phyloP scores from a whole-genome alignment of 2,113 vertebrate genomes.

The Osmerus eperlanus region DNA sequence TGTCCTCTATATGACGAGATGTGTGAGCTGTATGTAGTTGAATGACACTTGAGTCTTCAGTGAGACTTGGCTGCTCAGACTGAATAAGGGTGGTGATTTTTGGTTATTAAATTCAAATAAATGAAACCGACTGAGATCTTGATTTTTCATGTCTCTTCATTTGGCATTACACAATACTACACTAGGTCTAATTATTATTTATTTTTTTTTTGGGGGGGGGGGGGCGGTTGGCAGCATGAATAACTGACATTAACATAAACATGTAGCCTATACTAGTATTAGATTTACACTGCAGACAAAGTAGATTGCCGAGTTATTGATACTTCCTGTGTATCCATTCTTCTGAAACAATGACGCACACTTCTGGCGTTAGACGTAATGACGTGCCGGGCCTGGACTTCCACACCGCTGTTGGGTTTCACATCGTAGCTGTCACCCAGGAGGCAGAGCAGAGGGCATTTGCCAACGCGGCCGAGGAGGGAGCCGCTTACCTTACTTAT shows the following conservation, averaged over 20 bases:
- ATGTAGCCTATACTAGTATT: too few species aligned
- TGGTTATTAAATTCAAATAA: too few species aligned
- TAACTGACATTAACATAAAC: too few species aligned
- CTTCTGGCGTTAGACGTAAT: constrained; percentile 7
- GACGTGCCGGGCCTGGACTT: constrained; percentile 46
- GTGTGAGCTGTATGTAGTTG: not conserved
- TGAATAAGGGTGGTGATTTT: not conserved
- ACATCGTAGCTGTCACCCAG: constrained; percentile 52
- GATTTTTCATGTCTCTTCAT: too few species aligned
- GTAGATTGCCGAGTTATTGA: not conserved
- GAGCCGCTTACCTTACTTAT: constrained; percentile 17
- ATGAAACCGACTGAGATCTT: too few species aligned
- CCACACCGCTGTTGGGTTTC: constrained; percentile 13
- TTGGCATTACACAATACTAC: too few species aligned
- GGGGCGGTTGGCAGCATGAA: too few species aligned
- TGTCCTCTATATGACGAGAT: not conserved
- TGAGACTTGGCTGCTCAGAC: not conserved
- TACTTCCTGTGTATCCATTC: not conserved
- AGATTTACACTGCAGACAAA: too few species aligned
- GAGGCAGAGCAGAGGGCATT: constrained; percentile 56
- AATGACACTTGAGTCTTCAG: not conserved
- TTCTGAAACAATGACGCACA: not conserved
- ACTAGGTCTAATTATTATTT: too few species aligned
- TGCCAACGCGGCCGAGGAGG: constrained; percentile 35
- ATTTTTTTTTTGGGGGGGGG: too few species aligned